Evolutionary conservation across 2,113 vertebrate genomes (phyloP).

Genomic region (Tychaedon coryphoeus): DNA sequence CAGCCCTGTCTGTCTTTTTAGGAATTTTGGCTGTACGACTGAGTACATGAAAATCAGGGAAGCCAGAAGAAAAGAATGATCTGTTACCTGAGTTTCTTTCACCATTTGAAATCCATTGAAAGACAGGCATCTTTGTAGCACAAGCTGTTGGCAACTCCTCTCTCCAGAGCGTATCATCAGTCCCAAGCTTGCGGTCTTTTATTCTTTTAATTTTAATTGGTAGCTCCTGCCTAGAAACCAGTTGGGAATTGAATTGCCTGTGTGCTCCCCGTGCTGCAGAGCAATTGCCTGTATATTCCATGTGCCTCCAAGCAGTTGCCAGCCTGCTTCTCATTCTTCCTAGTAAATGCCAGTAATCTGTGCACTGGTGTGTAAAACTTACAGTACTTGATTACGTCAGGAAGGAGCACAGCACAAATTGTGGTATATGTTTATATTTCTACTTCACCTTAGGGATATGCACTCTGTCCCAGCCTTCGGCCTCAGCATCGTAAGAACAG

Average conservation of each 20-base stretch:
- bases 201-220: constrained; percentile 70
- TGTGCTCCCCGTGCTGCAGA: constrained; percentile 15
- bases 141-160: constrained; percentile 57
- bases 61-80: constrained; percentile 60
- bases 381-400: neutral
- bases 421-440: neutral
- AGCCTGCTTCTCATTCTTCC: constrained; percentile 32
- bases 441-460: neutral
- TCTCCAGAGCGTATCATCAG: constrained; percentile 52
- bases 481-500: neutral
- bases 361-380: constrained; percentile 38
- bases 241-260: constrained; percentile 57
- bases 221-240: constrained; percentile 61
- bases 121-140: constrained; percentile 57
- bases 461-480: neutral
- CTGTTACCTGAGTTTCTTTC: constrained; percentile 53
- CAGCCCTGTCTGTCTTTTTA: constrained; percentile 30
- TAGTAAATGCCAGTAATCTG: constrained; percentile 49
- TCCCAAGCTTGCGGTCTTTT: constrained; percentile 32
- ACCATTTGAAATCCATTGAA: constrained; percentile 55
- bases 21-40: constrained; percentile 47
- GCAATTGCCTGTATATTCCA: constrained; percentile 36
- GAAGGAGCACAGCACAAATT: neutral
- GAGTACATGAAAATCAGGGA: constrained; percentile 50
- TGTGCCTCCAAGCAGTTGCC: constrained; percentile 29